phyloP scores from a whole-genome alignment of 2,797 vertebrate genomes.

The Micromesistius poutassou region DNA sequence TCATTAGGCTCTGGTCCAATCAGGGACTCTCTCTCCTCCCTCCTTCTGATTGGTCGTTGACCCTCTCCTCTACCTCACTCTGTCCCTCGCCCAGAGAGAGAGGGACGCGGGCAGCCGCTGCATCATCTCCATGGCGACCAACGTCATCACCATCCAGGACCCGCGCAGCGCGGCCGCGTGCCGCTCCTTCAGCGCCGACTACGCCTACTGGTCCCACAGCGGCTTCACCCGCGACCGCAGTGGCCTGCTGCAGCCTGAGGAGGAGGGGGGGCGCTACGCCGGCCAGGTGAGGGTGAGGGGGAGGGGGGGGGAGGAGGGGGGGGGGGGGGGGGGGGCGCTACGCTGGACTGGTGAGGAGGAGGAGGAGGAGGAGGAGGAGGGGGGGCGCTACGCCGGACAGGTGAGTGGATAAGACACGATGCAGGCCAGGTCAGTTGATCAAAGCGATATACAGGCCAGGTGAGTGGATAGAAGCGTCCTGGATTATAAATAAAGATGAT shows the following conservation, averaged over 20 bases:
- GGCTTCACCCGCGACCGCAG: slow-evolving; percentile 69
- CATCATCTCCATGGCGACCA: slow-evolving; percentile 75
- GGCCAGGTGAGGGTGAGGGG: slow-evolving; percentile 63
- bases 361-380: too few relatives aligned
- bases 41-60: not conserved
- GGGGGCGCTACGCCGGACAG: not conserved
- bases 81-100: slow-evolving; percentile 64
- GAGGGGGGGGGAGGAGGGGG: slow-evolving; percentile 67
- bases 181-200: slow-evolving; percentile 78
- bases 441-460: slow-evolving; percentile 63
- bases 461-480: not conserved
- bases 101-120: slow-evolving; percentile 75
- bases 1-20: not conserved
- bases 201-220: slow-evolving; percentile 77
- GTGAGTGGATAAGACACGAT: too few relatives aligned
- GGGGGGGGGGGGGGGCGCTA: slow-evolving; percentile 73
- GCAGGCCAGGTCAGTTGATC: too few relatives aligned
- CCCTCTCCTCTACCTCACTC: not conserved
- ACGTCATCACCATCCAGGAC: slow-evolving; percentile 73
- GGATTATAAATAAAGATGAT: too few relatives aligned
- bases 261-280: slow-evolving; percentile 70
- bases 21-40: too few relatives aligned
- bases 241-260: slow-evolving; percentile 70
- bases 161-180: slow-evolving; percentile 67
- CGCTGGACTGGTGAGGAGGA: slow-evolving; percentile 48